These are phyloP conservation scores for Ibidorhyncha struthersii DNA, from an alignment of 2,113 vertebrate species.

Conservation along the genomic window DNA sequence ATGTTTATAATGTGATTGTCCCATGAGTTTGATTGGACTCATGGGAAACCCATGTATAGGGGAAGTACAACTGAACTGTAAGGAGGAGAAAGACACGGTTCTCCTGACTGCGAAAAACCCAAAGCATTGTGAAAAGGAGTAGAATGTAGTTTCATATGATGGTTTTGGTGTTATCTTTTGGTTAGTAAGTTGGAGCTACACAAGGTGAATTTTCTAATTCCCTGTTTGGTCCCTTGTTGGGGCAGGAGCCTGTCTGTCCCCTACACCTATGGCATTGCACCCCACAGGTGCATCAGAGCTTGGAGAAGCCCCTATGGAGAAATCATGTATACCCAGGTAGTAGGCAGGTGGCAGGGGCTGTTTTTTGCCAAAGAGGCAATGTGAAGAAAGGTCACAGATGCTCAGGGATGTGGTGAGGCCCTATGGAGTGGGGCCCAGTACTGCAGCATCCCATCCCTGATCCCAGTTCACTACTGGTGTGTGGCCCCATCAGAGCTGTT, in stretches of 20 bases:
- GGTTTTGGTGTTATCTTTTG: neutral
- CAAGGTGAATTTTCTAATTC: neutral
- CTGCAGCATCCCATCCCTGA: accelerated
- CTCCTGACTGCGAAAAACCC: neutral
- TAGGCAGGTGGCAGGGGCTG: neutral
- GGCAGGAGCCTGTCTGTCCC: neutral
- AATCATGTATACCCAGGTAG: neutral
- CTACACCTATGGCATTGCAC: neutral
- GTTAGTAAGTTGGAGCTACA: neutral
- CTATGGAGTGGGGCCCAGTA: neutral
- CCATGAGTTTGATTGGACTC: neutral
- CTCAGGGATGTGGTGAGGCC: neutral
- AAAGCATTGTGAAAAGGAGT: neutral
- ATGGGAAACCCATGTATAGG: neutral
- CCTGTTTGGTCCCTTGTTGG: neutral
- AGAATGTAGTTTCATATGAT: neutral
- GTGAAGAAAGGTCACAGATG: neutral
- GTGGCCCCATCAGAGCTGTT: neutral
- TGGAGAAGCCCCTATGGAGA: neutral
- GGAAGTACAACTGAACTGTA: neutral
- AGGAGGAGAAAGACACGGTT: neutral
- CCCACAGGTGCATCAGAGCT: neutral
- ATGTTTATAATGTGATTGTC: neutral
- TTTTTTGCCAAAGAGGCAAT: neutral
- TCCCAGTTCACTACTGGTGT: neutral